Evolutionary conservation across 1,140 invertebrate species (phyloP).

Genomic region (Olivierus martensii): DNA sequence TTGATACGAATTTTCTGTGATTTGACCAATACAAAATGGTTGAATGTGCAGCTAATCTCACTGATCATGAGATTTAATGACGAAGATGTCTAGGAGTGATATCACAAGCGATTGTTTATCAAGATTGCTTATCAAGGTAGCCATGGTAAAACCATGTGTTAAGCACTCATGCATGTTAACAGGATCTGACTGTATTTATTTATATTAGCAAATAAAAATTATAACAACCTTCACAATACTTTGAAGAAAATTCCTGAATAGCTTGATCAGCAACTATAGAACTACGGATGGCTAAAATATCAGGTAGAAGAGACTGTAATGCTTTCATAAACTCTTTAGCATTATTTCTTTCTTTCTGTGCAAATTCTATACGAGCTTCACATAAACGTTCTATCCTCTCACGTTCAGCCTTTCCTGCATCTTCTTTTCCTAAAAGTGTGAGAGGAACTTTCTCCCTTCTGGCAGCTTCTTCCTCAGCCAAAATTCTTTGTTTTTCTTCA

Average conservation of each 20-base stretch:
- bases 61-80: no score
- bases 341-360: constrained; percentile 60
- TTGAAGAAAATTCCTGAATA: constrained; percentile 77
- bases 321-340: constrained; percentile 58
- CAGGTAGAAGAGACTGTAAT: constrained; percentile 52
- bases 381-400: constrained; percentile 20
- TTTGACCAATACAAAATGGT: no score
- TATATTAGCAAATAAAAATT: neutral
- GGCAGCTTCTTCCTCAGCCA: neutral
- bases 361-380: constrained; percentile 43
- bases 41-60: no score
- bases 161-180: no score
- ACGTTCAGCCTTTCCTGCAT: constrained; percentile 19
- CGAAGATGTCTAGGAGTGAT: no score
- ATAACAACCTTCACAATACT: constrained; percentile 63
- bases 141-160: no score
- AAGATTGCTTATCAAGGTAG: no score
- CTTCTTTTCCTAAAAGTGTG: constrained; percentile 22
- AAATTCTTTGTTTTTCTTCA: constrained; percentile 10
- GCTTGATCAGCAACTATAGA: constrained; percentile 76
- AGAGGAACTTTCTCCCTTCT: constrained; percentile 49
- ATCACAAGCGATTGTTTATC: no score
- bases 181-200: no score
- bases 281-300: constrained; percentile 50
- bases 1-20: no score